Evolutionary conservation across 2,888 invertebrate genomes (phyloP).

Genomic region (Calephelis perditalis): DNA sequence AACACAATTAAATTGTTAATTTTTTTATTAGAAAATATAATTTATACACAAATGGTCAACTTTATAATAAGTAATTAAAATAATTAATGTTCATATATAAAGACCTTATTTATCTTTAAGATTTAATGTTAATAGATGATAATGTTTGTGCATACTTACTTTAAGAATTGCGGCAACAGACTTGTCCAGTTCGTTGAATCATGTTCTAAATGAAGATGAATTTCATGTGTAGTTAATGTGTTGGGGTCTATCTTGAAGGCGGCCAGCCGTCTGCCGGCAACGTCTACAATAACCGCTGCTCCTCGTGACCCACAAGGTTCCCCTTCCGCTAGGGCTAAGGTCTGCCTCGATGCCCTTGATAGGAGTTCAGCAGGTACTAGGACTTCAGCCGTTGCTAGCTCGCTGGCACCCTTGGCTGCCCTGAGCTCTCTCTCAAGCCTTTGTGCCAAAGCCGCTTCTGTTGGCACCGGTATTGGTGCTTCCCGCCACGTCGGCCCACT

Average conservation of each 20-base stretch:
- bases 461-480: slow-evolving; percentile 71
- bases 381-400: slow-evolving; percentile 90
- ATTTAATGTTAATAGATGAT: too few species aligned
- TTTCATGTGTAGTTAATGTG: slow-evolving; percentile 93
- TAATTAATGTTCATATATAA: too few species aligned
- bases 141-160: slow-evolving; percentile 79
- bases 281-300: slow-evolving; percentile 90
- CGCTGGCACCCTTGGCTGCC: slow-evolving; percentile 86
- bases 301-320: slow-evolving; percentile 95
- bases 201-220: slow-evolving; percentile 92
- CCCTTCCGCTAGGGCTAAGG: slow-evolving; percentile 89
- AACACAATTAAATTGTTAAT: too few species aligned
- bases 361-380: slow-evolving; percentile 90
- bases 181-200: slow-evolving; percentile 92
- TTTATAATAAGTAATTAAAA: too few species aligned
- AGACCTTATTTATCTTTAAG: not conserved
- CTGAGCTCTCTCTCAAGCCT: slow-evolving; percentile 88
- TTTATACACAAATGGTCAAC: too few species aligned
- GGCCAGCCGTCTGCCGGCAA: slow-evolving; percentile 87
- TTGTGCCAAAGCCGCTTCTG: slow-evolving; percentile 83
- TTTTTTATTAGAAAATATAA: too few species aligned
- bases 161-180: slow-evolving; percentile 92
- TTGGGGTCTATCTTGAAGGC: slow-evolving; percentile 91
- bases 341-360: slow-evolving; percentile 86
- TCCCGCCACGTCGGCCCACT: slow-evolving; percentile 69